Conservation (phyloP, 2,888 invertebrate genomes). For the Rhaphigaster nebulosa region DNA sequence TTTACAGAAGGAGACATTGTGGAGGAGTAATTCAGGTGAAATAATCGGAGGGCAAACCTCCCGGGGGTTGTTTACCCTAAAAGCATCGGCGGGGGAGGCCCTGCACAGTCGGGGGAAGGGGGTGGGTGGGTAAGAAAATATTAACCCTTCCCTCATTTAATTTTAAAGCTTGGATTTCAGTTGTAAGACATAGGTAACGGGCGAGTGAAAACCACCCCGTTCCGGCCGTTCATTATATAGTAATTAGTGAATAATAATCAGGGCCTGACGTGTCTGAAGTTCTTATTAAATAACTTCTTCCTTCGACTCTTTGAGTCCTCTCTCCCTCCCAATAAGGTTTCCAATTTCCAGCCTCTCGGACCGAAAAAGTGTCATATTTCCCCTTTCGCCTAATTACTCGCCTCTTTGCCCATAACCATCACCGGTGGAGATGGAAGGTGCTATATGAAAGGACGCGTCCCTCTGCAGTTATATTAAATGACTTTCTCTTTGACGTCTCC, state of each 20-base stretch:
- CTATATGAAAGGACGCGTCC: neutral
- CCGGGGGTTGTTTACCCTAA: constrained; percentile 36
- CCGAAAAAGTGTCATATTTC: constrained; percentile 61
- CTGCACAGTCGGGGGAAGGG: neutral
- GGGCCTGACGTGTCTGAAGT: constrained; percentile 58
- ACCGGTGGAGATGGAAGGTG: neutral
- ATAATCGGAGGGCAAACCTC: constrained; percentile 50
- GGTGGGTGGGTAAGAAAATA: constrained; percentile 38
- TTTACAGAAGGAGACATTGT: neutral
- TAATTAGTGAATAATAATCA: constrained; percentile 64
- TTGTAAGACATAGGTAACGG: constrained; percentile 45
- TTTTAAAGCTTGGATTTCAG: constrained; percentile 58
- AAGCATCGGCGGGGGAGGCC: neutral
- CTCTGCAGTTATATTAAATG: constrained; percentile 50
- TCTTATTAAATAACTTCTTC: constrained; percentile 64
- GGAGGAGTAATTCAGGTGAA: constrained; percentile 47
- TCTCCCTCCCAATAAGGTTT: constrained; percentile 55
- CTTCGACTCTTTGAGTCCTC: constrained; percentile 39
- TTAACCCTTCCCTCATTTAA: constrained; percentile 55
- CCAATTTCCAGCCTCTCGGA: constrained; percentile 58
- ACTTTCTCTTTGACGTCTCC: constrained; percentile 52
- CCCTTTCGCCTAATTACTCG: constrained; percentile 57
- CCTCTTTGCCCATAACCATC: constrained; percentile 35
- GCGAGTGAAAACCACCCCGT: neutral
- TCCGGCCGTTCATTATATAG: constrained; percentile 60